Conservation (phyloP, 2,797 vertebrate species). For the Gymnodraco acuticeps region DNA sequence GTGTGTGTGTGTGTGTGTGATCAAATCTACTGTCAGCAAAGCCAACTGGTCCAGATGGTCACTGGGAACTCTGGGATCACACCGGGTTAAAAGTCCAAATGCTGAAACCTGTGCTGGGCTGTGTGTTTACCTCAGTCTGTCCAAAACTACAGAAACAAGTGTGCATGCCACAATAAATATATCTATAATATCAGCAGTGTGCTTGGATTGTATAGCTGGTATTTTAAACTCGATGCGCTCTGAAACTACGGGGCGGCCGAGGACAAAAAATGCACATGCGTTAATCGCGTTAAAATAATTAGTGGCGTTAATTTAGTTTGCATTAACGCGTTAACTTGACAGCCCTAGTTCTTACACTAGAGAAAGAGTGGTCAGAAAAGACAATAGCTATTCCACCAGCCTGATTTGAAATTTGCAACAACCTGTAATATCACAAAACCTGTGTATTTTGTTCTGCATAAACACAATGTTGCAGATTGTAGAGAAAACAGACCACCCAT, state of each 20-base stretch:
- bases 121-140: slow-evolving; percentile 24
- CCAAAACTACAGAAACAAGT: neutral
- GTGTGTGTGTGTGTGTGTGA: too few species aligned
- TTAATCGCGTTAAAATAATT: too few species aligned
- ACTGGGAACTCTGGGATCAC: slow-evolving; percentile 37
- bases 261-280: too few species aligned
- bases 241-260: too few species aligned
- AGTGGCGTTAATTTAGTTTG: too few species aligned
- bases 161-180: neutral
- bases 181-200: neutral
- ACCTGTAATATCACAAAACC: neutral
- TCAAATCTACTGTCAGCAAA: neutral
- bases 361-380: too few species aligned
- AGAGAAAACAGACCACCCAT: neutral
- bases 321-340: too few species aligned
- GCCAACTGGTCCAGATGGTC: slow-evolving; percentile 64
- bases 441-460: neutral
- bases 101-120: slow-evolving; percentile 18
- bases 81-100: slow-evolving; percentile 44
- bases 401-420: too few species aligned
- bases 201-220: too few species aligned
- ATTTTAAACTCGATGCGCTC: too few species aligned
- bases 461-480: neutral
- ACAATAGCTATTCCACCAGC: too few species aligned
- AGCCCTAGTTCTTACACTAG: too few species aligned